Evolutionary conservation across 2,888 invertebrate genomes (phyloP).

Genomic region (Phalera bucephala): DNA sequence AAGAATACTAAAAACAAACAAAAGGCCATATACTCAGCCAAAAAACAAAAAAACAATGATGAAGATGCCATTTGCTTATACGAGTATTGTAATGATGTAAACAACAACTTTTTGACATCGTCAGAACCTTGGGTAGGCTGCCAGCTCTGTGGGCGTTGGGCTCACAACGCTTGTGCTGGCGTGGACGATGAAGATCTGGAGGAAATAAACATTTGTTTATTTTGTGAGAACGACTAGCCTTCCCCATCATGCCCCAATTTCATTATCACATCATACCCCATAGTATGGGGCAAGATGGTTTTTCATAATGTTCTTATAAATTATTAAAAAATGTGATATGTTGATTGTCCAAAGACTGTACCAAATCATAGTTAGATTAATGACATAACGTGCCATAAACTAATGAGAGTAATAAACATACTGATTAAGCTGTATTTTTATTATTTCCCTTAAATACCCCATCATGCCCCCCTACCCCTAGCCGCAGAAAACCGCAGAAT

Average conservation of each 20-base stretch:
- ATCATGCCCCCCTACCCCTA: background rate
- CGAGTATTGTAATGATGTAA: slow-evolving; percentile 8
- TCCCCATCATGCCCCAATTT: background rate
- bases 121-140: slow-evolving; percentile 6
- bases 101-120: slow-evolving; percentile 5
- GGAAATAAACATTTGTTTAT: too few relatives aligned
- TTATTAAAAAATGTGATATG: background rate
- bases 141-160: too few relatives aligned
- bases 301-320: too few relatives aligned
- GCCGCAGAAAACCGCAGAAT: background rate
- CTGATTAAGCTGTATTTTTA: background rate
- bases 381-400: too few relatives aligned
- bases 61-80: slow-evolving; percentile 8
- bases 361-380: too few relatives aligned
- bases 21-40: too few relatives aligned
- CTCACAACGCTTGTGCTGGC: too few relatives aligned
- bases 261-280: background rate
- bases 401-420: background rate
- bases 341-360: too few relatives aligned
- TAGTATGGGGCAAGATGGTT: background rate
- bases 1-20: slow-evolving; percentile 1
- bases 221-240: too few relatives aligned
- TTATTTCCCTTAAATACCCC: background rate
- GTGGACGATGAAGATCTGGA: too few relatives aligned
- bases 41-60: too few relatives aligned